phyloP scores from a whole-genome alignment of 2,113 vertebrate genomes.

The Rana temporaria region DNA sequence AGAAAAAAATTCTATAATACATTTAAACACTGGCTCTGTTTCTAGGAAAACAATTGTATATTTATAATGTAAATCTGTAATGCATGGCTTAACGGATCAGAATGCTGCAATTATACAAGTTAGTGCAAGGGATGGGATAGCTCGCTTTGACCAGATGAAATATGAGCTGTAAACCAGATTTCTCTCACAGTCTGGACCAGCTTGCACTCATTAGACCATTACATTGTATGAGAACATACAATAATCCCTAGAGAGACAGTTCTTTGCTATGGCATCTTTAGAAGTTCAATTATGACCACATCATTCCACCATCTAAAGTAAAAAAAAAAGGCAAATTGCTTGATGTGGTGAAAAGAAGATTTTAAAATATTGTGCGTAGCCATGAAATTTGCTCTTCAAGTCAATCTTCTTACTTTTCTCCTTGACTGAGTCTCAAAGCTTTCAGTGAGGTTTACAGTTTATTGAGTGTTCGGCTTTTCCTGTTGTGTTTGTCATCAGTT shows the following conservation, averaged over 20 bases:
- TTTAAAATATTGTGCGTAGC: conserved; percentile 24
- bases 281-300: conserved; percentile 51
- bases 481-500: not conserved
- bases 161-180: conserved; percentile 46
- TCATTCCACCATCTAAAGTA: conserved; percentile 18
- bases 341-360: conserved; percentile 39
- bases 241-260: conserved; percentile 46
- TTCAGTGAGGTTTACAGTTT: not conserved
- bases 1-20: conserved; percentile 24
- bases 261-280: conserved; percentile 36
- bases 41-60: conserved; percentile 47
- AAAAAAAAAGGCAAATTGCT: conserved; percentile 13
- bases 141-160: conserved; percentile 48
- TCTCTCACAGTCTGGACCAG: conserved; percentile 26
- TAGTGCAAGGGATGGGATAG: conserved; percentile 30
- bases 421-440: not conserved
- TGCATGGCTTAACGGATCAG: conserved; percentile 26
- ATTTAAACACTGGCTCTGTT: conserved; percentile 17
- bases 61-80: conserved; percentile 52
- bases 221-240: conserved; percentile 39
- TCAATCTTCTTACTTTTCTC: not conserved
- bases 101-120: conserved; percentile 53
- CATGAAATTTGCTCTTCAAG: not conserved
- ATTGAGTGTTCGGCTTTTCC: conserved; percentile 5
- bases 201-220: conserved; percentile 46